phyloP scores from a whole-genome alignment of 2,797 vertebrate genomes.

The Sphenopsis melanotis region DNA sequence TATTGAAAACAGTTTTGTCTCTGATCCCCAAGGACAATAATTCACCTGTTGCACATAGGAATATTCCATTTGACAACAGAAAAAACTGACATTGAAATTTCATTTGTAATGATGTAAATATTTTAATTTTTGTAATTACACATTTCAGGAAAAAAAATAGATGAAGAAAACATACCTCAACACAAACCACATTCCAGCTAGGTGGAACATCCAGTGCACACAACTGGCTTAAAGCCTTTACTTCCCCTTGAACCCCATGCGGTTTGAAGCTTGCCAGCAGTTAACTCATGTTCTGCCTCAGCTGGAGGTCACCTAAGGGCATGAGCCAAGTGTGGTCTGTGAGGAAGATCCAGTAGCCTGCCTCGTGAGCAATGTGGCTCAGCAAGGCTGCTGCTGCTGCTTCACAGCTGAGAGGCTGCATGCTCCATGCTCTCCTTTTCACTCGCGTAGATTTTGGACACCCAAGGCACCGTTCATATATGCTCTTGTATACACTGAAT shows the following conservation, averaged over 20 bases:
- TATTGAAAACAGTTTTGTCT: constrained; percentile 92
- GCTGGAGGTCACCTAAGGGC: not conserved
- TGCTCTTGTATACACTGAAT: not conserved
- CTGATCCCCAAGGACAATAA: constrained; percentile 78
- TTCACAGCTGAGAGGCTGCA: not conserved
- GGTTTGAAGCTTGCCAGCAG: not conserved
- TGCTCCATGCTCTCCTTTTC: not conserved
- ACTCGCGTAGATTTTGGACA: not conserved
- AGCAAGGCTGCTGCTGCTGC: not conserved
- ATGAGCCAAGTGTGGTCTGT: not conserved
- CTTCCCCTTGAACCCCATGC: not conserved
- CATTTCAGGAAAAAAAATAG: constrained; percentile 60
- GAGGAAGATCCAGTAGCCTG: not conserved
- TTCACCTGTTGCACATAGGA: constrained; percentile 37
- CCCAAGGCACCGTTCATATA: not conserved
- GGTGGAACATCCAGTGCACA: not conserved
- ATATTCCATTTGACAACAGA: constrained; percentile 46
- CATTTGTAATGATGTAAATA: constrained; percentile 79
- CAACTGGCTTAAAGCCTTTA: not conserved
- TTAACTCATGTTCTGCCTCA: not conserved
- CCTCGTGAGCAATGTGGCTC: not conserved
- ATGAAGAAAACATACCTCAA: constrained; percentile 81
- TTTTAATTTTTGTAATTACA: constrained; percentile 66
- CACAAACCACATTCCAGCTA: constrained; percentile 20
- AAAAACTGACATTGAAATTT: constrained; percentile 71